Conservation (phyloP, 1,140 invertebrate species). For the Drosophila triauraria region DNA sequence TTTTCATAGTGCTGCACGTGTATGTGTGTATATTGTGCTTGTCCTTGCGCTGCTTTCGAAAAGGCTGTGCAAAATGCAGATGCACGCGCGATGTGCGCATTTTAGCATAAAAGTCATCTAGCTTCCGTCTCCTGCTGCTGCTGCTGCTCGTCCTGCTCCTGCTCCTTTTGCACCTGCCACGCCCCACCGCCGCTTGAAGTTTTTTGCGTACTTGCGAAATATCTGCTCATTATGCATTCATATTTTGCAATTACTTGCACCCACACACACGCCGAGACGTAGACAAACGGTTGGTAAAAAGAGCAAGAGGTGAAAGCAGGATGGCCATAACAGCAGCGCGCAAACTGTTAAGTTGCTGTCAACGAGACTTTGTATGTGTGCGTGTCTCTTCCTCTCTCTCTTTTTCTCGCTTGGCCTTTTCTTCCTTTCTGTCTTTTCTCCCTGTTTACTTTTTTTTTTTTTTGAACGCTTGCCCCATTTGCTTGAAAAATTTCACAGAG, state of each 20-base stretch:
- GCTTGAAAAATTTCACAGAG: conserved; percentile 33
- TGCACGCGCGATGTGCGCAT: conserved; percentile 72
- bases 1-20: conserved; percentile 1
- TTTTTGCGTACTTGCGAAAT: conserved; percentile 75
- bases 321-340: conserved; percentile 52
- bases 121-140: conserved; percentile 11
- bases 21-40: conserved; percentile 15
- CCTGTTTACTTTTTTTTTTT: conserved; percentile 28
- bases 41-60: conserved; percentile 67
- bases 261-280: conserved; percentile 15
- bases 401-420: conserved; percentile 36
- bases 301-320: conserved; percentile 51
- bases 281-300: conserved; percentile 55
- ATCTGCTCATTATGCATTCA: conserved; percentile 83
- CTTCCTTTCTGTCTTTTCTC: conserved; percentile 18
- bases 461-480: conserved; percentile 70
- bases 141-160: conserved; percentile 2
- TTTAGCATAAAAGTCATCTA: conserved; percentile 77
- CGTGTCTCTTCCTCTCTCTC: conserved; percentile 17
- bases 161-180: conserved; percentile 16
- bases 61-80: conserved; percentile 69
- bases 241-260: conserved; percentile 78
- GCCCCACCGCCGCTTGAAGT: conserved; percentile 55
- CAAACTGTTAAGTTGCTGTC: conserved; percentile 70
- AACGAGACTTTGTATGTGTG: conserved; percentile 42